Conservation (phyloP, 2,888 invertebrate genomes). For the Axea sp. region DNA sequence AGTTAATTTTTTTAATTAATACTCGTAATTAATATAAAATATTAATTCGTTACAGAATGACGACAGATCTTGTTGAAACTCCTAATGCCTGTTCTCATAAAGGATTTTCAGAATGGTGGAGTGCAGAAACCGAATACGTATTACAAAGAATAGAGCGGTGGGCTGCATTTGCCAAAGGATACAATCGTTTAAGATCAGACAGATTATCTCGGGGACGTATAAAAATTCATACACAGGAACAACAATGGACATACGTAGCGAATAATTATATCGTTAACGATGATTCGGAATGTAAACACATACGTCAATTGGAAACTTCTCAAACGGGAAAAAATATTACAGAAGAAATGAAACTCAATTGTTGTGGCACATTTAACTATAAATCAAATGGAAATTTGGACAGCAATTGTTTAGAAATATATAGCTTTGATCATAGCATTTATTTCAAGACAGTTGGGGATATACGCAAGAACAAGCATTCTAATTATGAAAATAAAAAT, state of each 20-base stretch:
- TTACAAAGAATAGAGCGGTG: slow-evolving; percentile 75
- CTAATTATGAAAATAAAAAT: neutral
- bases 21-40: too few relatives aligned
- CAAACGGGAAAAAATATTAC: slow-evolving; percentile 60
- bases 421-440: slow-evolving; percentile 77
- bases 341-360: slow-evolving; percentile 71
- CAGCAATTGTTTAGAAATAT: slow-evolving; percentile 73
- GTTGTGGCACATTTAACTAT: slow-evolving; percentile 73
- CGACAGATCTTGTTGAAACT: slow-evolving; percentile 9
- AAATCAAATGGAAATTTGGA: slow-evolving; percentile 74
- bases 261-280: slow-evolving; percentile 67
- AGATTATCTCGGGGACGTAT: slow-evolving; percentile 69
- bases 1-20: too few relatives aligned
- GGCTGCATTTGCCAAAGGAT: slow-evolving; percentile 74
- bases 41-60: too few relatives aligned
- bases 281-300: slow-evolving; percentile 64
- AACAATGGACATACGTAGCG: slow-evolving; percentile 18
- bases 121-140: slow-evolving; percentile 75
- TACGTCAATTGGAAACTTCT: slow-evolving; percentile 64
- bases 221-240: slow-evolving; percentile 69
- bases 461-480: slow-evolving; percentile 65
- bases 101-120: slow-evolving; percentile 76
- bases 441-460: slow-evolving; percentile 78
- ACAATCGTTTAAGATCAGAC: slow-evolving; percentile 74
- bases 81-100: slow-evolving; percentile 59